phyloP scores from a whole-genome alignment of 2,797 vertebrate genomes.

The Cuculus canorus region DNA sequence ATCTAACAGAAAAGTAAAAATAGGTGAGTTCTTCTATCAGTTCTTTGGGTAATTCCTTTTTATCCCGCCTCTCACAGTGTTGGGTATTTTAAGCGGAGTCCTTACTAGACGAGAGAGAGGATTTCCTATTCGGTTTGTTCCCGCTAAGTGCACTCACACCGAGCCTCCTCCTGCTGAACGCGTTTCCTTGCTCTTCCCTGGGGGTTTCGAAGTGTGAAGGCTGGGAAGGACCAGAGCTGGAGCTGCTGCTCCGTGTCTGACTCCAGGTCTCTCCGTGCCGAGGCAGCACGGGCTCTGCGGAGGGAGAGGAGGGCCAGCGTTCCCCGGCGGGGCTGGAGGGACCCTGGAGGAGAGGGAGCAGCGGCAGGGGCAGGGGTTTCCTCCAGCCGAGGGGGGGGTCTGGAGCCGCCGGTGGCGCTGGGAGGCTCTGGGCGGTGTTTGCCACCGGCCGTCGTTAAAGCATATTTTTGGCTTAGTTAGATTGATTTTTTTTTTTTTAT shows the following conservation, averaged over 20 bases:
- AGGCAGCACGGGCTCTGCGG: not conserved
- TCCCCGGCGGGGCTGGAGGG: not conserved
- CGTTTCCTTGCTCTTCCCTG: not conserved
- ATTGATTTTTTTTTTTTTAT: not conserved
- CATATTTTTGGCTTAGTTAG: not conserved
- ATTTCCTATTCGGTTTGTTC: not conserved
- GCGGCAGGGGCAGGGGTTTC: not conserved
- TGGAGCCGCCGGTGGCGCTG: too few relatives aligned
- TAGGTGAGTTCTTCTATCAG: not conserved
- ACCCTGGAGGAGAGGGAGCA: not conserved
- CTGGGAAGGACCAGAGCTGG: not conserved
- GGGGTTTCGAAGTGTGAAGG: not conserved
- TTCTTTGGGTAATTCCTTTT: not conserved
- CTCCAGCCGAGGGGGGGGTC: too few relatives aligned
- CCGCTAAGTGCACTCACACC: not conserved
- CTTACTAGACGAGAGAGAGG: not conserved
- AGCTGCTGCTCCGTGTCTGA: not conserved
- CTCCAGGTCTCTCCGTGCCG: not conserved
- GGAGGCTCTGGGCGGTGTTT: not conserved
- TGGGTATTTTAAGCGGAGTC: not conserved
- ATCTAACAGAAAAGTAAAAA: not conserved
- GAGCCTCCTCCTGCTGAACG: fast-evolving
- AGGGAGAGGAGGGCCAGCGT: fast-evolving
- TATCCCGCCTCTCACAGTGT: not conserved
- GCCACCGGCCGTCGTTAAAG: not conserved